Conservation (phyloP, 2,888 invertebrate species). For the Rapana venosa region DNA sequence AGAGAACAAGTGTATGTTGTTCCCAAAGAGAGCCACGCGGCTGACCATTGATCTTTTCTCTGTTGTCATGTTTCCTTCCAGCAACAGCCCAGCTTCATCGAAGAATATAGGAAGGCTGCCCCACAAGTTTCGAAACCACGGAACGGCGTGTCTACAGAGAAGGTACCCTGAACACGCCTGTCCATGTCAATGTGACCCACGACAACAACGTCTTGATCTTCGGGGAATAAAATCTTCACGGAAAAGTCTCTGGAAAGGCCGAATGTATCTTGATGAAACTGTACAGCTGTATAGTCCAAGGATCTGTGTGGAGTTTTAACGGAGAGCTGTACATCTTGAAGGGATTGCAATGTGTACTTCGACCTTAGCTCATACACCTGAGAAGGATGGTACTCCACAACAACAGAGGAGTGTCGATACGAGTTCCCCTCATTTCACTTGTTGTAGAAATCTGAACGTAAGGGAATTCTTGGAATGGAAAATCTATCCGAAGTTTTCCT, state of each 20-base stretch:
- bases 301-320: slow-evolving; percentile 58
- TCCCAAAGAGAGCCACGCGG: not conserved
- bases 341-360: slow-evolving; percentile 36
- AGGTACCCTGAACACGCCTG: not conserved
- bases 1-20: too few species aligned
- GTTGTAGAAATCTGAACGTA: slow-evolving; percentile 49
- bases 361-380: slow-evolving; percentile 44
- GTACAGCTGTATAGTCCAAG: slow-evolving; percentile 46
- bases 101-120: not conserved
- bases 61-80: not conserved
- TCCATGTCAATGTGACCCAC: not conserved
- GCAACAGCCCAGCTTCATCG: not conserved
- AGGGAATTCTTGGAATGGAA: slow-evolving; percentile 52
- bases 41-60: not conserved
- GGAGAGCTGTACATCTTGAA: slow-evolving; percentile 47
- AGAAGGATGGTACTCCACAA: slow-evolving; percentile 46
- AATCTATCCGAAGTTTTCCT: slow-evolving; percentile 54
- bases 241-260: not conserved
- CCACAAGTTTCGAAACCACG: not conserved
- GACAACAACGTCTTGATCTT: not conserved
- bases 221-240: not conserved
- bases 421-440: slow-evolving; percentile 40
- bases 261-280: not conserved
- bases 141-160: not conserved
- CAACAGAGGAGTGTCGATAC: slow-evolving; percentile 38